Evolutionary conservation across 2,888 invertebrate species (phyloP).

Genomic region (Acheta domesticus): DNA sequence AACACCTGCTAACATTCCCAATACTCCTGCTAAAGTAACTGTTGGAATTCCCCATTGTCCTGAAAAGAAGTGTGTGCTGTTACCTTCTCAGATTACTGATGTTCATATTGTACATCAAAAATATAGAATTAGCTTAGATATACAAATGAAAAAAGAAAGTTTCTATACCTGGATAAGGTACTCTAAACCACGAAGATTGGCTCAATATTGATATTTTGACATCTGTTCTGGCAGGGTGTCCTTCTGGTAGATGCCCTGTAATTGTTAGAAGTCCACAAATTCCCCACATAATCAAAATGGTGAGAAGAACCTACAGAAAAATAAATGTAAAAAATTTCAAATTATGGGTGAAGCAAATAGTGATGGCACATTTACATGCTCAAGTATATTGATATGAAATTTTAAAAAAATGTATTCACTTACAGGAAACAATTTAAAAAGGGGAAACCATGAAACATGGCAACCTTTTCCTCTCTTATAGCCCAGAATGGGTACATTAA

Average conservation of each 20-base stretch:
- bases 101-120: no score
- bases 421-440: slow-evolving; percentile 79
- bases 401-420: slow-evolving; percentile 41
- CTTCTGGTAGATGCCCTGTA: slow-evolving; percentile 59
- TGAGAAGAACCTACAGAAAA: slow-evolving; percentile 63
- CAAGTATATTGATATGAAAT: no score
- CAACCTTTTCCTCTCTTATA: slow-evolving; percentile 59
- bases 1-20: slow-evolving; percentile 76
- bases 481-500: slow-evolving; percentile 57
- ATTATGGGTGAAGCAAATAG: no score
- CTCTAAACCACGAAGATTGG: slow-evolving; percentile 74
- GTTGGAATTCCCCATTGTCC: slow-evolving; percentile 77
- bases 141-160: neutral
- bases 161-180: slow-evolving; percentile 69
- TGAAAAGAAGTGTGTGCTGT: slow-evolving; percentile 39
- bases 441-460: slow-evolving; percentile 58
- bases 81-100: neutral
- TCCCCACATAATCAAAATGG: slow-evolving; percentile 73
- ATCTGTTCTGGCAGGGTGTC: slow-evolving; percentile 72
- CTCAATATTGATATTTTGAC: slow-evolving; percentile 64
- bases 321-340: no score
- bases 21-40: slow-evolving; percentile 63
- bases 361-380: no score
- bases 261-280: slow-evolving; percentile 67
- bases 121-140: neutral